Base-by-base conservation (phyloP, 2,888 invertebrate genomes). In the Sisyra terminalis region DNA sequence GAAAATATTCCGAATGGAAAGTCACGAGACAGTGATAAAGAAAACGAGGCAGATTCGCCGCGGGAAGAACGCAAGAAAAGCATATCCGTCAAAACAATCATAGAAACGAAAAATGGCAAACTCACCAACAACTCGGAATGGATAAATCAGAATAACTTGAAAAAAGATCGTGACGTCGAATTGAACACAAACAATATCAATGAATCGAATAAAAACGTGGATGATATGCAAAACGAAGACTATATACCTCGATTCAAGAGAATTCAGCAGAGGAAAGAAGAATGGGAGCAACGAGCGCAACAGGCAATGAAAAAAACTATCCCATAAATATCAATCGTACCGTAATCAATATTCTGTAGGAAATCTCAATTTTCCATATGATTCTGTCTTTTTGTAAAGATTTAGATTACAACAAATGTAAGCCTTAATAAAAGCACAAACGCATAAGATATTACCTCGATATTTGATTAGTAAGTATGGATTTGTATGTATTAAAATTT, bases 201-300 rank as follows among this genome's bases (percentile, higher is more conserved):
- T 43, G 43, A 45, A 40, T 46, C 41, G 9, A 42, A 49, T 39
- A 45, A 42, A 34, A 46, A 43, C 37, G 50, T 49, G 40, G 49
- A 48, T 37, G 48, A 45, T 36, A 46, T 47, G 24, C 47, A 48
- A 40, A 50, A 48, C 17, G 49, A 49, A 37, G 58, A 61, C 47
- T 52, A 57, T 43, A 55, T 57, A 18, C 70, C 71, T 35, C 69
- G 71, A 55, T 77, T 78, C 52, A 80, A 80, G 55, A 77, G 80
- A 46, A 81, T 83, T 48, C 71, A 78, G 56, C 80, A 81, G 54
- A 70, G 80, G 54, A 69, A 77, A 44, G 81, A 81, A 5, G 79
- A 82, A 55, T 83, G 83, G 83, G 83, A 83, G 58, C 71, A 79
- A 51, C 66, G 82, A 50, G 79, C 80, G 30, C 78, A 80, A 60